These are phyloP conservation scores for Meloidogyne floridensis DNA, from an alignment of 1,140 invertebrate species.

Conservation along the genomic window DNA sequence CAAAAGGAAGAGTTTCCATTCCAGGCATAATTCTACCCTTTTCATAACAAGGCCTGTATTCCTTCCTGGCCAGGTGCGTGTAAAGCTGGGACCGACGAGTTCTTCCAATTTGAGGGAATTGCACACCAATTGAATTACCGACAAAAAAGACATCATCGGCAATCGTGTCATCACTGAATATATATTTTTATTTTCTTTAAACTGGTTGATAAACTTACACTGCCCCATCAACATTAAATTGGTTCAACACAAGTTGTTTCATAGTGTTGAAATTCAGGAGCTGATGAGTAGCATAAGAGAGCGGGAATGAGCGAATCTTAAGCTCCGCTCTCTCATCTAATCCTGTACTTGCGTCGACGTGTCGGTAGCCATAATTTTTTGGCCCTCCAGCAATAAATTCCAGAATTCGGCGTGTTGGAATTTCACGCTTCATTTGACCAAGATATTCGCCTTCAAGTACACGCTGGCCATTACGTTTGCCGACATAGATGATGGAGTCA, in stretches of 20 bases:
- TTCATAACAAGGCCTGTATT: too few relatives aligned
- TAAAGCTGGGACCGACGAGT: too few relatives aligned
- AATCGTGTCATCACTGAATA: too few relatives aligned
- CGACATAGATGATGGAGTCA: conserved; percentile 9
- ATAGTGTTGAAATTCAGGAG: neutral
- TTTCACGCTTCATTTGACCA: conserved; percentile 17
- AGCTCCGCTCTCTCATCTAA: conserved; percentile 6
- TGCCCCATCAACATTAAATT: conserved; percentile 7
- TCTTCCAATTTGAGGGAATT: conserved; percentile 5
- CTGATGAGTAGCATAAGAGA: neutral
- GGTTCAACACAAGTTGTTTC: neutral
- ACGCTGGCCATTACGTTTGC: neutral
- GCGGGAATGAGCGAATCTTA: too few relatives aligned
- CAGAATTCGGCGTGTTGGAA: neutral
- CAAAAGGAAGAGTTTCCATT: too few relatives aligned
- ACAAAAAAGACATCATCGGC: neutral
- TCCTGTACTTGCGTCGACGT: neutral
- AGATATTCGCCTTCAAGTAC: neutral
- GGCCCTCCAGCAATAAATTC: too few relatives aligned
- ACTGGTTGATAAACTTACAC: neutral
- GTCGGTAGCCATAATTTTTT: conserved; percentile 4
- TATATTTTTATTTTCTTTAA: neutral
- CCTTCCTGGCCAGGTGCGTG: too few relatives aligned
- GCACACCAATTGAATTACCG: neutral
- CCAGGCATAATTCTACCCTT: too few relatives aligned